phyloP scores from a whole-genome alignment of 2,888 invertebrate species.

The Sceliomorpha sp. region DNA sequence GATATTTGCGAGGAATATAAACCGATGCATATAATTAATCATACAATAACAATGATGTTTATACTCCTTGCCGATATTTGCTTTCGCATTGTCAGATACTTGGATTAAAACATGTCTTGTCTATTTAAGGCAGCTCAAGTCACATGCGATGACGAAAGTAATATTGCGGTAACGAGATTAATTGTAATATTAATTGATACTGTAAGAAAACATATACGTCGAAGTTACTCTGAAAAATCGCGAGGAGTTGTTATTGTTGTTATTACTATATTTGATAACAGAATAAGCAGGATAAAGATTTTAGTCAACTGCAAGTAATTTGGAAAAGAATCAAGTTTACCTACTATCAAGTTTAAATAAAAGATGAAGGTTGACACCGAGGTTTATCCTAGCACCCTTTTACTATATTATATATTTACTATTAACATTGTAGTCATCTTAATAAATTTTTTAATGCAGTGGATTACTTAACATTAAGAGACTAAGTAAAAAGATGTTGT shows the following conservation, averaged over 20 bases:
- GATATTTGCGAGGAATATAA: slow-evolving; percentile 2
- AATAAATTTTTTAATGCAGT: not conserved
- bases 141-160: not conserved
- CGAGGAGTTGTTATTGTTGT: slow-evolving; percentile 15
- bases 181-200: slow-evolving; percentile 1
- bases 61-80: slow-evolving; percentile 2
- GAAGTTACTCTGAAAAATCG: not conserved
- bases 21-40: not conserved
- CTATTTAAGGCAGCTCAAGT: slow-evolving; percentile 8
- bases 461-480: slow-evolving; percentile 1
- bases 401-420: not conserved
- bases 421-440: not conserved
- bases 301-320: not conserved
- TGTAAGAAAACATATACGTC: not conserved
- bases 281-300: not conserved
- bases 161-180: slow-evolving; percentile 1
- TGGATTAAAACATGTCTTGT: slow-evolving; percentile 5
- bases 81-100: not conserved
- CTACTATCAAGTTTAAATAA: too few species aligned
- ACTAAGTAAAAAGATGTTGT: too few species aligned
- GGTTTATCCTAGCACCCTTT: not conserved
- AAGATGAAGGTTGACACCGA: not conserved
- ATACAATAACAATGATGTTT: not conserved
- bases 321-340: not conserved
- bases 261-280: slow-evolving; percentile 13